Evolutionary conservation across 2,113 vertebrate species (phyloP), one percentile per base, ranked within the genome.

Genomic region (Casuarius casuarius): DNA sequence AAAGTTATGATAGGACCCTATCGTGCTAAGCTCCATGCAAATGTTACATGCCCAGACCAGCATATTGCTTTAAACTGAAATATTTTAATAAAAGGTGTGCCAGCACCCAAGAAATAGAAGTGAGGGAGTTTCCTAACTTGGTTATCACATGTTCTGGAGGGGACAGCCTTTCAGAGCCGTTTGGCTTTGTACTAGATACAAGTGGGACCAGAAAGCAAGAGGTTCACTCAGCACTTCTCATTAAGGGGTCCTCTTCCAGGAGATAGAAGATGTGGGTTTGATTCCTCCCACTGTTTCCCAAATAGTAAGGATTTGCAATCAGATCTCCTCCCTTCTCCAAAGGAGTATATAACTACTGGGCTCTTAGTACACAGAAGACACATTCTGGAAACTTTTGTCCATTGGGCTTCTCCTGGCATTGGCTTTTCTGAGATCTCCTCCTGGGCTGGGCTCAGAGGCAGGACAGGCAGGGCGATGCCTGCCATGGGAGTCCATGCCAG

Each of bases 21-120:
- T 22, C 12, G 49, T 40, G 21, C 92, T 94, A 95, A 95, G 91
- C 78, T 84, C 51, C 9, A 0, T 67, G 79, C 38, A 95, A 94
- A 95, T 83, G 62, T 26, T 90, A 56, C 87, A 56, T 67, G 78
- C 28, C 91, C 12, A 3, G 79, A 88, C 84, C 54, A 59, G 87
- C 67, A 78, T 44, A 56, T 5, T 88, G 31, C 68, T 91, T 94
- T 79, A 83, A 89, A 91, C 22, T 35, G 56, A 77, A 83, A 62
- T 66, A 74, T 71, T 94, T 91, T 81, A 83, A 86, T 74, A 81
- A 94, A 95, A 95, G 63, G 51, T 90, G 78, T 91, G 89, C 82
- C 92, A 80, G 67, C 4, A 89, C 28, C 33, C 40, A 75, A 85
- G 59, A 76, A 95, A 90, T 4, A 87, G 78, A 89, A 76, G 46